A percentile compares a stretch with the other conserved stretches of the same genome.
Conservation (phyloP, 1,140 invertebrate species). For the Tribolium madens region DNA sequence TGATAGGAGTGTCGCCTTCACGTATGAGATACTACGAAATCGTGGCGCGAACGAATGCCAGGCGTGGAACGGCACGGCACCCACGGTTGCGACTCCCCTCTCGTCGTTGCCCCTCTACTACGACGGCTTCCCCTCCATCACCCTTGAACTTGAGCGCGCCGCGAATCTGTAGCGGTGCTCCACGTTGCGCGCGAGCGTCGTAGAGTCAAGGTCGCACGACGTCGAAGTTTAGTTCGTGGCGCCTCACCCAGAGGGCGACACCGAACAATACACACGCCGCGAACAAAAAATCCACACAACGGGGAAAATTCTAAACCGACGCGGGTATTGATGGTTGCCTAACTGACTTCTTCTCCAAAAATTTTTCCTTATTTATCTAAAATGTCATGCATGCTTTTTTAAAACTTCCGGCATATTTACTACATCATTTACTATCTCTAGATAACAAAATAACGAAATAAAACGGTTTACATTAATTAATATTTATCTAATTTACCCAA, state of each 20-base stretch:
- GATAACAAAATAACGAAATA: no score
- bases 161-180: slow-evolving; percentile 57
- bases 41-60: slow-evolving; percentile 66
- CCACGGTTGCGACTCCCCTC: slow-evolving; percentile 54
- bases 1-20: neutral
- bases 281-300: neutral
- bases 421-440: no score
- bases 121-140: slow-evolving; percentile 61
- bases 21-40: slow-evolving; percentile 48
- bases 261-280: slow-evolving; percentile 56
- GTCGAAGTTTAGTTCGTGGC: slow-evolving; percentile 48
- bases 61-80: slow-evolving; percentile 62
- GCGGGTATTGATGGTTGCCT: slow-evolving; percentile 13
- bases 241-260: slow-evolving; percentile 62
- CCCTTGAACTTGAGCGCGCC: slow-evolving; percentile 79
- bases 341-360: neutral
- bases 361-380: no score
- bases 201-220: slow-evolving; percentile 57
- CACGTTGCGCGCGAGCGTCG: slow-evolving; percentile 58
- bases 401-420: no score
- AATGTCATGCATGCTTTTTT: no score
- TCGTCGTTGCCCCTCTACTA: slow-evolving; percentile 66
- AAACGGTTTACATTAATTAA: no score
- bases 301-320: neutral
- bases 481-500: no score